Evolutionary conservation across 2,797 vertebrate species (phyloP).

Genomic region (Pteropus rufus): DNA sequence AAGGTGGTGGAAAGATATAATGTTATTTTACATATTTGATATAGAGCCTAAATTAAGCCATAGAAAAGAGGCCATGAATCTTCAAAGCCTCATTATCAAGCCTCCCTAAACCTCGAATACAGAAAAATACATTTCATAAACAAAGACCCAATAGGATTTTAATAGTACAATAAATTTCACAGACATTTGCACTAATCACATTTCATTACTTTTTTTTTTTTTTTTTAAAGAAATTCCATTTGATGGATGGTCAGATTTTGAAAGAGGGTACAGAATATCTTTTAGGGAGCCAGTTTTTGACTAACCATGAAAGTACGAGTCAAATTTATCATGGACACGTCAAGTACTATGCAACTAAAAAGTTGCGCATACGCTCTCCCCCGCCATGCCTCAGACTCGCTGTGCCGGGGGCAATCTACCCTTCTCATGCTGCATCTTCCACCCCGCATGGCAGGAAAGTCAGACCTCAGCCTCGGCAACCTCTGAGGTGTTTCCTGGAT

Average conservation of each 20-base stretch:
- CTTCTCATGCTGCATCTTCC: background rate
- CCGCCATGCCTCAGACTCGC: background rate
- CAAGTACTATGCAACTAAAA: background rate
- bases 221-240: conserved; percentile 78
- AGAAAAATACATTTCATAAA: conserved; percentile 89
- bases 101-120: conserved; percentile 85
- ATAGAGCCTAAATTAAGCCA: conserved; percentile 88
- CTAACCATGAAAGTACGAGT: background rate
- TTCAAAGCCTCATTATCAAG: conserved; percentile 87
- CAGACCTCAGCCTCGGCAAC: background rate
- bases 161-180: conserved; percentile 88
- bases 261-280: conserved; percentile 59
- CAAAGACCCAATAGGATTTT: conserved; percentile 88
- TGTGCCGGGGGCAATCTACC: background rate
- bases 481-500: background rate
- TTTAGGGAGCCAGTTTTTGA: conserved; percentile 42
- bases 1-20: conserved; percentile 81
- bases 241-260: conserved; percentile 76
- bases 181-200: conserved; percentile 85
- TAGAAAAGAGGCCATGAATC: conserved; percentile 87
- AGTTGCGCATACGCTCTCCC: rapidly evolving
- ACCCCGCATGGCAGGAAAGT: background rate
- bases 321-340: background rate
- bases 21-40: conserved; percentile 90
- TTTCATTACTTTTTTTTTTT: conserved; percentile 78